Conservation (phyloP, 2,797 vertebrate species). For the Arnoldichthys spilopterus region DNA sequence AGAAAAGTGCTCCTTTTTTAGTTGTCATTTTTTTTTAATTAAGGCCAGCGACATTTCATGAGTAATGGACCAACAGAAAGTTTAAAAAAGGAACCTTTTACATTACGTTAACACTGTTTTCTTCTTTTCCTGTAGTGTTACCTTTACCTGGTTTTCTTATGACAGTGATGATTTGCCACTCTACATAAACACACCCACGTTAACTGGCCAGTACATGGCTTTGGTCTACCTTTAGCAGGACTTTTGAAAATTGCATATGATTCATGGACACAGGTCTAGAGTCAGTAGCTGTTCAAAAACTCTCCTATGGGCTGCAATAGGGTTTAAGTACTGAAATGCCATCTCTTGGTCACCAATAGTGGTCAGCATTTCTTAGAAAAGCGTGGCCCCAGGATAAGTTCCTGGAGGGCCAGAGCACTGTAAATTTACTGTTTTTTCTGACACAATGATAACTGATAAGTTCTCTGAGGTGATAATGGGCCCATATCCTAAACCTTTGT, state of each 20-base stretch:
- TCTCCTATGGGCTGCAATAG: not conserved
- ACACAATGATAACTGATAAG: not conserved
- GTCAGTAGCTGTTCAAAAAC: constrained; percentile 14
- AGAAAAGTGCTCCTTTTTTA: not conserved
- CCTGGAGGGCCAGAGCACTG: not conserved
- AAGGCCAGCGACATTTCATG: too few species aligned
- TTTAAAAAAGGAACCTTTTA: too few species aligned
- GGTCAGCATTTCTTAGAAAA: not conserved
- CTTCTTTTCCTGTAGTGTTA: too few species aligned
- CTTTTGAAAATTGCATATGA: not conserved
- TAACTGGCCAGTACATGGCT: not conserved
- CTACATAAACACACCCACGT: too few species aligned
- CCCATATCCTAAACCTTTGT: too few species aligned
- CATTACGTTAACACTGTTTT: too few species aligned
- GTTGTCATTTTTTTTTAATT: too few species aligned
- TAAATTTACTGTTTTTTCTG: not conserved
- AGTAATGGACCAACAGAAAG: not conserved
- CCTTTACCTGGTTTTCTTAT: too few species aligned
- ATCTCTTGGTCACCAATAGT: not conserved
- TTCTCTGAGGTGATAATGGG: too few species aligned
- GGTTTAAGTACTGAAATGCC: not conserved
- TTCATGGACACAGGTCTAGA: not conserved
- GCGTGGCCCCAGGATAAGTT: not conserved
- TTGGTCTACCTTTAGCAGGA: not conserved
- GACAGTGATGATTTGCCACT: too few species aligned